These are phyloP conservation scores for Phrynocephalus versicolor DNA, from an alignment of 2,113 vertebrate genomes.

Conservation along the genomic window DNA sequence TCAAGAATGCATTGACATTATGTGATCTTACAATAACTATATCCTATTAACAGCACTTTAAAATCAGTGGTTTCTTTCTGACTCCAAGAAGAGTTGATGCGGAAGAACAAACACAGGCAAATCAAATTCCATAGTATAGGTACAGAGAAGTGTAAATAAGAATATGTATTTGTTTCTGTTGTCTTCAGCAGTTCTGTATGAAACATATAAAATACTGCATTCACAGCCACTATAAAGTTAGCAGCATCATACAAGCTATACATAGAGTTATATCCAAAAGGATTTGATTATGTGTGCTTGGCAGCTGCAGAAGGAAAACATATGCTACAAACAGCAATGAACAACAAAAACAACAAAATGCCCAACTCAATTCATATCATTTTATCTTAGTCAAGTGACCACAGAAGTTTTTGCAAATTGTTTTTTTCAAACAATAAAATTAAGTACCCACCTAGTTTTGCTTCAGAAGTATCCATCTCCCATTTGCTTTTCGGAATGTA, in stretches of 20 bases:
- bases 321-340: neutral
- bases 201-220: conserved; percentile 24
- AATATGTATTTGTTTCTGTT: conserved; percentile 18
- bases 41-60: neutral
- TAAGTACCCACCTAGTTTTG: conserved; percentile 94
- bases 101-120: neutral
- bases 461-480: conserved; percentile 99
- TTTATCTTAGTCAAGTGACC: conserved; percentile 42
- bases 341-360: conserved; percentile 28
- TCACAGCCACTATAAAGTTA: conserved; percentile 29
- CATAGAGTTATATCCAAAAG: conserved; percentile 12
- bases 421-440: conserved; percentile 73
- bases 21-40: neutral
- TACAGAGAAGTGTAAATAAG: conserved; percentile 1
- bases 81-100: neutral
- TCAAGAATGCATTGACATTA: neutral
- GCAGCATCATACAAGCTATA: neutral
- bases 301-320: conserved; percentile 12
- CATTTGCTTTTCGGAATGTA: conserved; percentile 99
- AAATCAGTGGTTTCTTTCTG: neutral
- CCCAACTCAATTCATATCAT: conserved; percentile 34
- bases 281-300: neutral
- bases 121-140: conserved; percentile 21
- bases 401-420: conserved; percentile 64
- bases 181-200: conserved; percentile 9